Evolutionary conservation across 2,888 invertebrate species (phyloP).

Genomic region (Cataglyphis altisquamis): DNA sequence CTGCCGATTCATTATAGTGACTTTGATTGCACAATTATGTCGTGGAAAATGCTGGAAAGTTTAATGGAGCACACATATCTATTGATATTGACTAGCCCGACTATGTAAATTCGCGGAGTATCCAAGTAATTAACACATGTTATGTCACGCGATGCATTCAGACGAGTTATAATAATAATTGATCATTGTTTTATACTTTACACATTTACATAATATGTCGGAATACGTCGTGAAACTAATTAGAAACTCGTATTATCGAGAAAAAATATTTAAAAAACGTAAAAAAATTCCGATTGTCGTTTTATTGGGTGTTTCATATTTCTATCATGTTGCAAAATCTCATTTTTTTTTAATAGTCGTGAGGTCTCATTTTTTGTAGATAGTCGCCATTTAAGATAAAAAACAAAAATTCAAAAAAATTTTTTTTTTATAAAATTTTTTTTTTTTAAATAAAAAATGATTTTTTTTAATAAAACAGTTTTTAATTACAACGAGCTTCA

Average conservation of each 20-base stretch:
- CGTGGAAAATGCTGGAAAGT: constrained; percentile 7
- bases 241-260: neutral
- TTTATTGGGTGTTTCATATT: neutral
- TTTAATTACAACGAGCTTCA: too few species aligned
- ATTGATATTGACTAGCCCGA: neutral
- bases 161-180: neutral
- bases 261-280: neutral
- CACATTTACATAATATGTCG: neutral
- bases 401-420: too few species aligned
- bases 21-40: neutral
- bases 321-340: neutral
- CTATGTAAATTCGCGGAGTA: neutral
- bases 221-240: neutral
- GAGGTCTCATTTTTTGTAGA: neutral
- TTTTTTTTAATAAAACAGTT: too few species aligned
- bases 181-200: neutral
- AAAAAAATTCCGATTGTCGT: neutral
- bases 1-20: too few species aligned
- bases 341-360: neutral
- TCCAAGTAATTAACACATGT: neutral
- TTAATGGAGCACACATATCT: neutral
- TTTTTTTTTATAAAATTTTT: too few species aligned
- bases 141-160: constrained; percentile 31
- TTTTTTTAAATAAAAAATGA: too few species aligned
- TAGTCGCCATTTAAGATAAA: neutral